Conservation (phyloP, 2,888 invertebrate species). For the Cheiracanthium punctorium region DNA sequence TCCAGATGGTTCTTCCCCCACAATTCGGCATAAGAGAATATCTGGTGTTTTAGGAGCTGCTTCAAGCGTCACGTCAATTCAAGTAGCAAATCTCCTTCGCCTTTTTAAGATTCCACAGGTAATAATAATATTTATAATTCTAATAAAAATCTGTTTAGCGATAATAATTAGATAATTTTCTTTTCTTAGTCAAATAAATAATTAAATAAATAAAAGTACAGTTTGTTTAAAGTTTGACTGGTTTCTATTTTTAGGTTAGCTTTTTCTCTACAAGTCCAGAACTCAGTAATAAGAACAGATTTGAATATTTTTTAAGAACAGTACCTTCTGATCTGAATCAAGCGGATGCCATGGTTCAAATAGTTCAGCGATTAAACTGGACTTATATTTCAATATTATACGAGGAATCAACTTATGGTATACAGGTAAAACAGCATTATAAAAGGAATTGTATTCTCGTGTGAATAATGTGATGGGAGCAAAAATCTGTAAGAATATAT, state of each 20-base stretch:
- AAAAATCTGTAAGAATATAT: too few species aligned
- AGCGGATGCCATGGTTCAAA: slow-evolving; percentile 92
- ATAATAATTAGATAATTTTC: too few species aligned
- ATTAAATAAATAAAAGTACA: too few species aligned
- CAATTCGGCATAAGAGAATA: slow-evolving; percentile 86
- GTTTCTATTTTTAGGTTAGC: slow-evolving; percentile 91
- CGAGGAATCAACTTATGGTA: slow-evolving; percentile 96
- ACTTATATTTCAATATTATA: slow-evolving; percentile 96
- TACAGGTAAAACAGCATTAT: too few species aligned
- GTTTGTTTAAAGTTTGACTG: too few species aligned
- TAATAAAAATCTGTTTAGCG: too few species aligned
- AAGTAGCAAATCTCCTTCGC: slow-evolving; percentile 92
- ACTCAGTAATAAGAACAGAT: slow-evolving; percentile 93
- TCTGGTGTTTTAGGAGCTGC: slow-evolving; percentile 92
- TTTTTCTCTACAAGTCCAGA: slow-evolving; percentile 97
- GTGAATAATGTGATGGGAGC: too few species aligned
- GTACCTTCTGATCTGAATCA: slow-evolving; percentile 97
- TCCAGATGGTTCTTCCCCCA: slow-evolving; percentile 80
- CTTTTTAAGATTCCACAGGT: slow-evolving; percentile 93
- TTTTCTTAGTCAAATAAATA: too few species aligned
- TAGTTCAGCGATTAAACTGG: slow-evolving; percentile 90
- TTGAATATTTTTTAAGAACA: slow-evolving; percentile 94
- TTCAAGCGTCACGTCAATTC: slow-evolving; percentile 95
- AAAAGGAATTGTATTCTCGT: too few species aligned
- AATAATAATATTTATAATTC: too few species aligned